A percentile compares a stretch with the other conserved stretches of the same genome.
These are phyloP conservation scores for Ptycholaimellus sp. DNA, from an alignment of 2,888 invertebrate species.

Conservation along the genomic window DNA sequence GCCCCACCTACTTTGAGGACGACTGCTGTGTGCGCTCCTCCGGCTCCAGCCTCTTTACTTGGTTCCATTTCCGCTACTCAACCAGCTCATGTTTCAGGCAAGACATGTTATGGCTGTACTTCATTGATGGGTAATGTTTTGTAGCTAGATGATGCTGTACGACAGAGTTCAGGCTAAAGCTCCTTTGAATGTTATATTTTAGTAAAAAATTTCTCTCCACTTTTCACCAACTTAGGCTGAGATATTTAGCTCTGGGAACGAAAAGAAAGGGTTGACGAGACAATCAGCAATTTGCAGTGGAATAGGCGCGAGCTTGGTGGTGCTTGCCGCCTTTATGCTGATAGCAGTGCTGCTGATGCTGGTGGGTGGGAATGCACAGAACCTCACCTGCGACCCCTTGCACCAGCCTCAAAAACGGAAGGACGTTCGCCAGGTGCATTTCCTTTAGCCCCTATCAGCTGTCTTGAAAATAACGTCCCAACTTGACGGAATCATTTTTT, in stretches of 20 bases:
- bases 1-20: slow-evolving; percentile 27
- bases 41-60: slow-evolving; percentile 28
- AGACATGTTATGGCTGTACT: background rate
- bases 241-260: background rate
- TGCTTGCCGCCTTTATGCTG: slow-evolving; percentile 14
- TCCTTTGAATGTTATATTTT: too few relatives aligned
- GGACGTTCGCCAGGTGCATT: slow-evolving; percentile 16
- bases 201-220: too few relatives aligned
- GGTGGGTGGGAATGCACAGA: slow-evolving; percentile 15
- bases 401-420: slow-evolving; percentile 14
- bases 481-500: too few relatives aligned
- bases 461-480: too few relatives aligned
- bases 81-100: background rate
- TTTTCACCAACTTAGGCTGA: too few relatives aligned
- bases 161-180: too few relatives aligned
- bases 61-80: slow-evolving; percentile 19
- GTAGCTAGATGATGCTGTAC: too few relatives aligned
- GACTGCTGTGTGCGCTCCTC: slow-evolving; percentile 29
- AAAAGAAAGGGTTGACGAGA: background rate
- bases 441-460: too few relatives aligned
- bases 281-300: slow-evolving; percentile 12
- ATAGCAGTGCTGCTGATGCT: slow-evolving; percentile 13
- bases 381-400: slow-evolving; percentile 18
- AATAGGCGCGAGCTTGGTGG: slow-evolving; percentile 13
- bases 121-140: background rate